Evolutionary conservation across 2,797 vertebrate species (phyloP).

Genomic region (Orestias chungarensis): DNA sequence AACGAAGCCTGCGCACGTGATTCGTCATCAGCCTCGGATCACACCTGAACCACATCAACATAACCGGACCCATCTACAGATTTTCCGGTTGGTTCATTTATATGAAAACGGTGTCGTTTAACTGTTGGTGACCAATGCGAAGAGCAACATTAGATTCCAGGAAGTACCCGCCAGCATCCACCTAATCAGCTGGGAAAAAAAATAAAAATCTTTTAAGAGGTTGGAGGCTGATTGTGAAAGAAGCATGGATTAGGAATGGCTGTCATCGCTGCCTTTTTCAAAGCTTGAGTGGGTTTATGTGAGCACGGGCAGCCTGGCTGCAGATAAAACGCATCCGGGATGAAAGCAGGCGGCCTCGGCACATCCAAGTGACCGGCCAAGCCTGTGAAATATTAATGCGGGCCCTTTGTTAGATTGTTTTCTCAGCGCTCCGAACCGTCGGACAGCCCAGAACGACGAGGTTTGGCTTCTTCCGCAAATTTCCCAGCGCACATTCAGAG

Average conservation of each 20-base stretch:
- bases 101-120: slow-evolving; percentile 37
- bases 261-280: slow-evolving; percentile 57
- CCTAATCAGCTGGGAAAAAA: slow-evolving; percentile 33
- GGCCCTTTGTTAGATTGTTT: slow-evolving; percentile 37
- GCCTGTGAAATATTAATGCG: slow-evolving; percentile 42
- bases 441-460: slow-evolving; percentile 10
- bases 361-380: slow-evolving; percentile 38
- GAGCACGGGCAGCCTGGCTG: slow-evolving; percentile 74
- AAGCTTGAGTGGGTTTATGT: slow-evolving; percentile 72
- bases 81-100: slow-evolving; percentile 1
- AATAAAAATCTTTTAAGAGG: slow-evolving; percentile 30
- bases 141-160: slow-evolving; percentile 43
- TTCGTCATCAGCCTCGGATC: neutral
- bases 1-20: neutral
- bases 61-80: slow-evolving; percentile 13
- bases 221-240: slow-evolving; percentile 45
- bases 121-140: slow-evolving; percentile 24
- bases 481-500: slow-evolving; percentile 17
- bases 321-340: slow-evolving; percentile 67
- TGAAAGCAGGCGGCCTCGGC: slow-evolving; percentile 58
- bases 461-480: neutral
- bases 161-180: slow-evolving; percentile 51
- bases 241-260: slow-evolving; percentile 65
- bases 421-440: slow-evolving; percentile 26
- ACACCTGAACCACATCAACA: neutral